A percentile compares a stretch with the other conserved stretches of the same genome.
These are phyloP conservation scores for Cydia fagiglandana DNA, from an alignment of 1,140 invertebrate genomes.

Conservation along the genomic window DNA sequence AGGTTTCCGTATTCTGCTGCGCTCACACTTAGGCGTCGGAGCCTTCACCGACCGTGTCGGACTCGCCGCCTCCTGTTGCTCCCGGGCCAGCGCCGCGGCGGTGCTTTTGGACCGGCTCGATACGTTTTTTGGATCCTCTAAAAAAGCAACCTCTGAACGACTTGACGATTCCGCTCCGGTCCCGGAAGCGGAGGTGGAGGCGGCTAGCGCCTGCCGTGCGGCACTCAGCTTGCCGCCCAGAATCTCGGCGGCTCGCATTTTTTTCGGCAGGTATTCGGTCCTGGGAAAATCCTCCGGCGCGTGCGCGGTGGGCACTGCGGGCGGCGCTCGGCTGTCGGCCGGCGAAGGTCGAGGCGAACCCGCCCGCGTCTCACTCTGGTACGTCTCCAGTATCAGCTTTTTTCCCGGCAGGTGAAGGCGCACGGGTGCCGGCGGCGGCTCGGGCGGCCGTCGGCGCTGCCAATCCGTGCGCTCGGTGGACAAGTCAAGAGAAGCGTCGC, in stretches of 20 bases:
- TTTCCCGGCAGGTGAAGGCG: slow-evolving; percentile 74
- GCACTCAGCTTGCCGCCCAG: slow-evolving; percentile 67
- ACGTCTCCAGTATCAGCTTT: slow-evolving; percentile 75
- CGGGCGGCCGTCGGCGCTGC: slow-evolving; percentile 63
- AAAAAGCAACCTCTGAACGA: slow-evolving; percentile 72
- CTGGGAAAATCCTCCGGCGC: slow-evolving; percentile 54
- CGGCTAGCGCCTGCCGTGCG: slow-evolving; percentile 44
- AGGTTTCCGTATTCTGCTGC: slow-evolving; percentile 48
- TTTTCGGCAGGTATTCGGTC: slow-evolving; percentile 73
- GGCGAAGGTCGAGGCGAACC: slow-evolving; percentile 50
- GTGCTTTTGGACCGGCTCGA: slow-evolving; percentile 74
- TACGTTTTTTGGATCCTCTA: slow-evolving; percentile 79
- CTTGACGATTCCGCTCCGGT: slow-evolving; percentile 43
- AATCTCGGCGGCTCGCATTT: slow-evolving; percentile 76
- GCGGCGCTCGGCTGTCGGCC: slow-evolving; percentile 33
- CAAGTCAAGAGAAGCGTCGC: slow-evolving; percentile 65
- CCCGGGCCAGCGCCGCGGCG: slow-evolving; percentile 76
- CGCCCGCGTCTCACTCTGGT: slow-evolving; percentile 69
- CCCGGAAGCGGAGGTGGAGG: slow-evolving; percentile 39
- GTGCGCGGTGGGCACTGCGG: slow-evolving; percentile 36
- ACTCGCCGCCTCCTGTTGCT: slow-evolving; percentile 75
- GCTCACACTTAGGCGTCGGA: slow-evolving; percentile 62
- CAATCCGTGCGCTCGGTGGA: slow-evolving; percentile 63
- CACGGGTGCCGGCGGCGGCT: slow-evolving; percentile 48
- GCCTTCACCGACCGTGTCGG: slow-evolving; percentile 68